Conservation (phyloP, 2,113 vertebrate species). For the Columbina picui region DNA sequence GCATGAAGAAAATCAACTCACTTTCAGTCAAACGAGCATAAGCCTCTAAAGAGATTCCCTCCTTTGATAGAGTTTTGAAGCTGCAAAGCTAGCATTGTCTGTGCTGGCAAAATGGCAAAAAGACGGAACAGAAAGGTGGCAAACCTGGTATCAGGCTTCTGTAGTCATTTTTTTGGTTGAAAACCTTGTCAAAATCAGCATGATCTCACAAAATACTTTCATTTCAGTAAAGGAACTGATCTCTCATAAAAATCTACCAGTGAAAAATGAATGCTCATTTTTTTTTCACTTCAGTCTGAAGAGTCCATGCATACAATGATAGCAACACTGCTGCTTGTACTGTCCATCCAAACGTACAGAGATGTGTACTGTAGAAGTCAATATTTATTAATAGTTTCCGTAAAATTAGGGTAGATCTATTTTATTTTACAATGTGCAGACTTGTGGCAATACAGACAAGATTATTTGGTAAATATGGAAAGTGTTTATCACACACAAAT, state of each 20-base stretch:
- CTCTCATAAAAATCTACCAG: background rate
- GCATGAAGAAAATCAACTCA: too few relatives aligned
- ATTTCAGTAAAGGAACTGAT: background rate
- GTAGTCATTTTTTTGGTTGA: background rate
- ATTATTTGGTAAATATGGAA: background rate
- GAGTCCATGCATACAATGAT: background rate
- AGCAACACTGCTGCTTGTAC: background rate
- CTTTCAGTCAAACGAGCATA: too few relatives aligned
- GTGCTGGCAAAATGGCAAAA: background rate
- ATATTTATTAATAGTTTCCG: background rate
- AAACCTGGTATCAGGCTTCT: background rate
- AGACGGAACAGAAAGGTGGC: background rate
- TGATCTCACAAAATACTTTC: background rate
- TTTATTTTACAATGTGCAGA: background rate
- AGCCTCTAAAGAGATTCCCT: background rate
- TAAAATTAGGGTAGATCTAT: background rate
- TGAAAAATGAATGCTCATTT: background rate
- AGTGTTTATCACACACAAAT: background rate
- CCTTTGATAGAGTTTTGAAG: background rate
- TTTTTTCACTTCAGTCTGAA: background rate
- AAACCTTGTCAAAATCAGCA: background rate
- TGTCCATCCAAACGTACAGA: background rate
- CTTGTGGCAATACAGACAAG: background rate
- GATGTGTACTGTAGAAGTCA: background rate
- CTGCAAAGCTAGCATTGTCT: background rate